Evolutionary conservation across 2,113 vertebrate species (phyloP).

Genomic region (Melanerpes aurifrons): DNA sequence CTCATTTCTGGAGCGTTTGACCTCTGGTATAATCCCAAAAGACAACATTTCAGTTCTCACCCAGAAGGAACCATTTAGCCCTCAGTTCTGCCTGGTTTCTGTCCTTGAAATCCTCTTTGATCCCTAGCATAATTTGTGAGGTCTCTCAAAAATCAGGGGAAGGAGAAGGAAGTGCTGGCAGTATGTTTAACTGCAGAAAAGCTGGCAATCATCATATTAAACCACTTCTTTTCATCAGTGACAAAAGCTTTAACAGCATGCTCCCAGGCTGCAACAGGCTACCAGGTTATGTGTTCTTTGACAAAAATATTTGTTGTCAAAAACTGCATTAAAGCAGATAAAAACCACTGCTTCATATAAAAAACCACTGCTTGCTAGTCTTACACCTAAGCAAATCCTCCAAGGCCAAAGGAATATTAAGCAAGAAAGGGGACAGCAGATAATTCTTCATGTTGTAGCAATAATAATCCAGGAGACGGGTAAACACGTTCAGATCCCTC

Average conservation of each 20-base stretch:
- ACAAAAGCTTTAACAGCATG: accelerated
- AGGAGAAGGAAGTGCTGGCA: neutral
- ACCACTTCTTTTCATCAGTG: neutral
- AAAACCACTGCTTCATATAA: neutral
- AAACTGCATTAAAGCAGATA: neutral
- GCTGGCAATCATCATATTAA: neutral
- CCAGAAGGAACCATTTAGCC: neutral
- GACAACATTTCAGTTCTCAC: neutral
- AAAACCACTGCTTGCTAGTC: neutral
- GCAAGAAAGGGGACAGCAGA: neutral
- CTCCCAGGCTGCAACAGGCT: neutral
- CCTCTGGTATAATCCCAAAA: neutral
- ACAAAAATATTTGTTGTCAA: neutral
- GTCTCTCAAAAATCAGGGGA: neutral
- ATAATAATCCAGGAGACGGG: neutral
- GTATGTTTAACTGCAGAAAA: neutral
- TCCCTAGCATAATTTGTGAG: neutral
- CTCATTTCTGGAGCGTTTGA: neutral
- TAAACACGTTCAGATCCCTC: constrained; percentile 1
- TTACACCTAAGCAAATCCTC: neutral
- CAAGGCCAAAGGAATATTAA: neutral
- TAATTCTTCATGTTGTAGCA: neutral
- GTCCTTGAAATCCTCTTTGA: neutral
- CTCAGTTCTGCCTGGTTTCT: neutral
- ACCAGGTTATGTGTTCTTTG: neutral